Evolutionary conservation across 2,113 vertebrate species (phyloP).

Genomic region (Myiozetetes cayanensis): DNA sequence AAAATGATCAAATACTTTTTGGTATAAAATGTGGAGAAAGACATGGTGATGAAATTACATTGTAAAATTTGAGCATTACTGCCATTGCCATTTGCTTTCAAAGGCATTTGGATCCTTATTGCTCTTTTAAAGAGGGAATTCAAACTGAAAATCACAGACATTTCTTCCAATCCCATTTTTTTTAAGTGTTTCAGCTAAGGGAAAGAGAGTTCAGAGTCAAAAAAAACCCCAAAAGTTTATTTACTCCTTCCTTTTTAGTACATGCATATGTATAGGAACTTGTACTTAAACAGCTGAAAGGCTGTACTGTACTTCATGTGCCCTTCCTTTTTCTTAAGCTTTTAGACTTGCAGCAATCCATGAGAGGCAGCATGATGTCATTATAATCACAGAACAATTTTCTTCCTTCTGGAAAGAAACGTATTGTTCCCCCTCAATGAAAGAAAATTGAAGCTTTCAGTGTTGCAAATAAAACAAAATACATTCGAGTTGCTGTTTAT

Average conservation of each 20-base stretch:
- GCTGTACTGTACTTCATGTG: neutral
- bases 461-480: conserved; percentile 26
- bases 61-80: neutral
- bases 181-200: neutral
- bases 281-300: neutral
- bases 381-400: conserved; percentile 59
- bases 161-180: neutral
- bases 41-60: neutral
- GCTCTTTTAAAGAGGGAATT: neutral
- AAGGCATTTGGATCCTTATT: neutral
- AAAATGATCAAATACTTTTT: neutral
- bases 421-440: conserved; percentile 4
- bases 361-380: conserved; percentile 36
- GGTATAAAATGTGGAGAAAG: neutral
- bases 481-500: conserved; percentile 21
- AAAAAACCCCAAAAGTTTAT: neutral
- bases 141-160: neutral
- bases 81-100: neutral
- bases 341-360: neutral
- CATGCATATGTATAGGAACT: neutral
- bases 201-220: neutral
- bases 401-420: conserved; percentile 41
- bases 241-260: neutral
- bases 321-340: neutral
- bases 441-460: conserved; percentile 48